Evolutionary conservation across 2,888 invertebrate genomes (phyloP).

Genomic region (Myopa testacea): DNA sequence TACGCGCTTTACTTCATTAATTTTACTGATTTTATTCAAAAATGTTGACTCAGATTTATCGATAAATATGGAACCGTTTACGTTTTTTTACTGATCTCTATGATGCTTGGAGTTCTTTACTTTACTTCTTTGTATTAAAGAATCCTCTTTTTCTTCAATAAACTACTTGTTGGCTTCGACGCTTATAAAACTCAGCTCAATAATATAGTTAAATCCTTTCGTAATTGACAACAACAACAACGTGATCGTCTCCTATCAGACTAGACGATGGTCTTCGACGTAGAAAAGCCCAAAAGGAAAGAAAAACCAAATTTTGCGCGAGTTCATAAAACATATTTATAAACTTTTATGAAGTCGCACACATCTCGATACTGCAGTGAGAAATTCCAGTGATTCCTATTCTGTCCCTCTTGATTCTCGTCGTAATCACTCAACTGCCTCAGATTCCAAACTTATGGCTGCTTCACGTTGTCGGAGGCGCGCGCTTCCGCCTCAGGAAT

Average conservation of each 20-base stretch:
- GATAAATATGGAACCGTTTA: too few relatives aligned
- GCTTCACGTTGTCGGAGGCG: neutral
- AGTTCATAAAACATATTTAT: conserved; percentile 36
- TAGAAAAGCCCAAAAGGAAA: neutral
- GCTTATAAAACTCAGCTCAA: neutral
- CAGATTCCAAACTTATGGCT: conserved; percentile 1
- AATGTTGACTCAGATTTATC: too few relatives aligned
- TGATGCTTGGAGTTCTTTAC: neutral
- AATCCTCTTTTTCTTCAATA: neutral
- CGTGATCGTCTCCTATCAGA: conserved; percentile 25
- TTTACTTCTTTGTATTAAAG: neutral
- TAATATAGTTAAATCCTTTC: conserved; percentile 6
- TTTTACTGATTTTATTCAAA: too few relatives aligned
- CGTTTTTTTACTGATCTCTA: too few relatives aligned
- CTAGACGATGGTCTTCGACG: conserved; percentile 23
- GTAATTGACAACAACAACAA: conserved; percentile 25
- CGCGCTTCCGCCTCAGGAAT: conserved; percentile 53
- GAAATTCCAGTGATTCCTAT: conserved; percentile 1
- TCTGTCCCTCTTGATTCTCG: neutral
- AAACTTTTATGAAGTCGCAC: conserved; percentile 5
- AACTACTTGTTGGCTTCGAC: neutral
- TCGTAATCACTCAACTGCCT: neutral
- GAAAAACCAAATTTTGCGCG: neutral
- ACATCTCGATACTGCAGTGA: neutral
- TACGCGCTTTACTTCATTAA: too few relatives aligned